phyloP scores from a whole-genome alignment of 2,888 invertebrate species.

The Diaprepes abbreviatus region DNA sequence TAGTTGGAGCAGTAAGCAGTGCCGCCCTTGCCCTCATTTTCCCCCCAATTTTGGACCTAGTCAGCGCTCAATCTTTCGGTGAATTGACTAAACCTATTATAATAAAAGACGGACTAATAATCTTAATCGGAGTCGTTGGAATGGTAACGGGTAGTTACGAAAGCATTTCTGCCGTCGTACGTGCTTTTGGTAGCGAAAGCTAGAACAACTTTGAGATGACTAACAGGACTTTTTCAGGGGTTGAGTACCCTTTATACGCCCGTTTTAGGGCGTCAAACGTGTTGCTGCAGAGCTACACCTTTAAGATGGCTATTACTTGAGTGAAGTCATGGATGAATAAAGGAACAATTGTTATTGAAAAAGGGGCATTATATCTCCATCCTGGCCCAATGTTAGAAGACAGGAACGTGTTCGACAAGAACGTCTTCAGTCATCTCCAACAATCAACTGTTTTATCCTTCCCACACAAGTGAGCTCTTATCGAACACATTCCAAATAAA shows the following conservation, averaged over 20 bases:
- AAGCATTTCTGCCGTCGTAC: constrained; percentile 74
- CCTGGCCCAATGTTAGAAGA: too few relatives aligned
- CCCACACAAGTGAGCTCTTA: too few relatives aligned
- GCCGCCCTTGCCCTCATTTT: constrained; percentile 89
- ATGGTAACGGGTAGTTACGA: constrained; percentile 83
- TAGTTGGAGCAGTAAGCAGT: constrained; percentile 92
- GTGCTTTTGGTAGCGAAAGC: constrained; percentile 49
- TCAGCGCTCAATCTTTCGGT: constrained; percentile 75
- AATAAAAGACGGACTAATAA: constrained; percentile 74
- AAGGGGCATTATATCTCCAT: too few relatives aligned
- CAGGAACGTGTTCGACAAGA: too few relatives aligned
- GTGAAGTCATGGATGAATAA: too few relatives aligned
- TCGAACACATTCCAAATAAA: too few relatives aligned
- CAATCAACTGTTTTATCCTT: too few relatives aligned
- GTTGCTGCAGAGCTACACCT: neutral
- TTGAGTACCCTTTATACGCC: constrained; percentile 23
- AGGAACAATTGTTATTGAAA: too few relatives aligned
- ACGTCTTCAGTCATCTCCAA: too few relatives aligned
- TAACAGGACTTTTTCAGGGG: constrained; percentile 24
- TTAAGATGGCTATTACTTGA: too few relatives aligned
- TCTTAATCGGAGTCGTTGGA: constrained; percentile 78
- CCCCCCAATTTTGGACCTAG: constrained; percentile 88
- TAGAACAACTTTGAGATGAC: constrained; percentile 9
- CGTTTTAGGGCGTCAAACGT: constrained; percentile 34
- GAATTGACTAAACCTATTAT: constrained; percentile 67